Percentiles rank a stretch among this genome's conserved stretches.
Evolutionary conservation across 2,797 vertebrate species (phyloP).

Genomic region (Rhabdomys pumilio): DNA sequence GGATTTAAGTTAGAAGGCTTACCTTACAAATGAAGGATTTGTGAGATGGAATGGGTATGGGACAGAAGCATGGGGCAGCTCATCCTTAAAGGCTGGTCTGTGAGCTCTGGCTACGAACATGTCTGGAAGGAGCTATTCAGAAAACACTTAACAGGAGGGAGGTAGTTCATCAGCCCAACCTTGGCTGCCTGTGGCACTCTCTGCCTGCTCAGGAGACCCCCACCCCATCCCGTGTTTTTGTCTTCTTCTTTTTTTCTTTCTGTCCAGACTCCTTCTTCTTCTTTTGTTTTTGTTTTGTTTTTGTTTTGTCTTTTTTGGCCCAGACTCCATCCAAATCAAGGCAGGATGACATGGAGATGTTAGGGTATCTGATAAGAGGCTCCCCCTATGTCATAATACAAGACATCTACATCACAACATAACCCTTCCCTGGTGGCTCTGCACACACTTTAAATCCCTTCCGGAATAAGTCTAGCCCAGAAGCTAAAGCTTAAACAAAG

Average conservation of each 20-base stretch:
- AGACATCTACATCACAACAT: neutral
- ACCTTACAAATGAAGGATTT: neutral
- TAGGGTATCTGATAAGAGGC: rapidly evolving
- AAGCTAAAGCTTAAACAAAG: neutral
- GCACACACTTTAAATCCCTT: neutral
- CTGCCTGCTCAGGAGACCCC: rapidly evolving
- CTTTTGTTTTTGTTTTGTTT: too few species aligned
- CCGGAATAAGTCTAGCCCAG: neutral
- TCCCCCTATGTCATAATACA: rapidly evolving
- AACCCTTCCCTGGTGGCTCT: neutral
- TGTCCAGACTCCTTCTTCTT: too few species aligned
- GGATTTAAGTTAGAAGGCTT: neutral
- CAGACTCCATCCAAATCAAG: neutral
- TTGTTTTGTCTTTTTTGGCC: neutral
- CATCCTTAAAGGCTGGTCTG: neutral
- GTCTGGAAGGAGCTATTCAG: neutral
- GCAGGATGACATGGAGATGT: neutral
- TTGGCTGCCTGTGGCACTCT: too few species aligned
- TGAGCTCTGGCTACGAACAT: neutral
- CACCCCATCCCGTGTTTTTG: too few species aligned
- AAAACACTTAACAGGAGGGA: neutral
- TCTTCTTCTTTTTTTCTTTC: too few species aligned
- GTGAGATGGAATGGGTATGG: neutral
- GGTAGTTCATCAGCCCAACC: neutral
- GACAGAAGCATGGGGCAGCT: rapidly evolving